Evolutionary conservation across 2,113 vertebrate genomes (phyloP).

Genomic region (Xiphorhynchus elegans): DNA sequence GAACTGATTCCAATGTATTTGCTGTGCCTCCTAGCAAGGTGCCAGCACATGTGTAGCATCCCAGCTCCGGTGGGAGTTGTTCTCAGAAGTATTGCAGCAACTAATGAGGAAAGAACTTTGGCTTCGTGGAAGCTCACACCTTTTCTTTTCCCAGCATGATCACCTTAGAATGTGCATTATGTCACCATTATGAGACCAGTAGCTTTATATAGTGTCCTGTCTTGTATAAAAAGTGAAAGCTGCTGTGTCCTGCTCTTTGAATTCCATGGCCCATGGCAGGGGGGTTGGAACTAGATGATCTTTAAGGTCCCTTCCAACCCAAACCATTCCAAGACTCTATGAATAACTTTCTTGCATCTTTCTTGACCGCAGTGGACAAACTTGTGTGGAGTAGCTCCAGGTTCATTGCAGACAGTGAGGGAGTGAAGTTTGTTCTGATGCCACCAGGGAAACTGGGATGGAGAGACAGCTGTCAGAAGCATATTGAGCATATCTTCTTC

Average conservation of each 20-base stretch:
- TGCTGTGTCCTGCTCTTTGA: background rate
- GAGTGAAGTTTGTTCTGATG: background rate
- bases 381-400: background rate
- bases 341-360: constrained; percentile 5
- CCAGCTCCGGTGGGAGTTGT: background rate
- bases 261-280: background rate
- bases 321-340: background rate
- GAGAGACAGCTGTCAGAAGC: background rate
- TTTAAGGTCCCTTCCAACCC: background rate
- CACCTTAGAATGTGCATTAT: background rate
- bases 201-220: background rate
- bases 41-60: background rate
- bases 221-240: background rate
- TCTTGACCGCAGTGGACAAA: background rate
- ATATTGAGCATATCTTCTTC: background rate
- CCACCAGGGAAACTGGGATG: background rate
- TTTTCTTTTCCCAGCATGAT: constrained; percentile 40
- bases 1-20: background rate
- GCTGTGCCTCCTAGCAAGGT: background rate
- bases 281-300: background rate
- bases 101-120: background rate
- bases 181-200: background rate
- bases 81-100: background rate
- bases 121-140: background rate
- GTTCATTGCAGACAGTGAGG: background rate